These are phyloP conservation scores for Megaceryle torquata DNA, from an alignment of 2,113 vertebrate genomes.

Conservation along the genomic window DNA sequence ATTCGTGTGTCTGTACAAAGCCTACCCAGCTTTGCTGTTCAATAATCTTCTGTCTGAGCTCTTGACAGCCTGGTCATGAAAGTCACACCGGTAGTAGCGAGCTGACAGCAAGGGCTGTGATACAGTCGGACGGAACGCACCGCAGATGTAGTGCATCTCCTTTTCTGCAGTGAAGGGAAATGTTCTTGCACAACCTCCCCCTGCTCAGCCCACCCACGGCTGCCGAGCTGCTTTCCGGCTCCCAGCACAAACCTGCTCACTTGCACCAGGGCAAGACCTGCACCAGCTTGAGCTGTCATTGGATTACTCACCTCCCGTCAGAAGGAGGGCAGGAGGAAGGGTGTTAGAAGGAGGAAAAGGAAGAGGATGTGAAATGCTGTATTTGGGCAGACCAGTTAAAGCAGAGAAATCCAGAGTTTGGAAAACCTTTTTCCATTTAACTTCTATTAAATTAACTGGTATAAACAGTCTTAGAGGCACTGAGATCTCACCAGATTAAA, in stretches of 20 bases:
- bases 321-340: not conserved
- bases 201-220: not conserved
- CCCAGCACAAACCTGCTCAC: not conserved
- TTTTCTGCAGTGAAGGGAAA: not conserved
- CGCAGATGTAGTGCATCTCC: not conserved
- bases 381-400: not conserved
- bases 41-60: not conserved
- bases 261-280: not conserved
- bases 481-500: rapidly evolving
- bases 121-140: rapidly evolving
- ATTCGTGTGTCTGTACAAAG: not conserved
- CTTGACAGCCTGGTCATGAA: not conserved
- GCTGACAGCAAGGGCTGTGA: not conserved
- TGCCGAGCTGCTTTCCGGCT: not conserved
- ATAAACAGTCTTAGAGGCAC: not conserved
- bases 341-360: not conserved
- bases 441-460: not conserved
- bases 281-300: not conserved
- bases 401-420: not conserved
- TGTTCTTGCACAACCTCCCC: not conserved
- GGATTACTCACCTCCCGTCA: not conserved
- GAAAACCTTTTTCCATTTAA: not conserved
- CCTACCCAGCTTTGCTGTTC: not conserved
- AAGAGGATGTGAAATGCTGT: not conserved
- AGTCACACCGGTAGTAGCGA: not conserved